Percentiles rank a stretch among this genome's conserved stretches.
phyloP scores from a whole-genome alignment of 2,797 vertebrate species.

The Onychomys torridus region DNA sequence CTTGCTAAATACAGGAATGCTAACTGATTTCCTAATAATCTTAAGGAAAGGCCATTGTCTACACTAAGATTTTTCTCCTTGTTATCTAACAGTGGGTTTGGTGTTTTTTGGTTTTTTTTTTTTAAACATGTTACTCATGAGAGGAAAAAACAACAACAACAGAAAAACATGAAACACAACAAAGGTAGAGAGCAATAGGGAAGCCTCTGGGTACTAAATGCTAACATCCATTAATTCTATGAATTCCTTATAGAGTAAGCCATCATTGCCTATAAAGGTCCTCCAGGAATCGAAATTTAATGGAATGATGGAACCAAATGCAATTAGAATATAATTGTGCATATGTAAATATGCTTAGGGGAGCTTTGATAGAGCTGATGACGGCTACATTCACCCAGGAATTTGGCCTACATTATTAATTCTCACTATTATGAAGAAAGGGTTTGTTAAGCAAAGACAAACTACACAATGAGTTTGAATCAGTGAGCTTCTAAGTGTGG shows the following conservation, averaged over 20 bases:
- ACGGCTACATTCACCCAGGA: conserved; percentile 58
- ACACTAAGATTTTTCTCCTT: neutral
- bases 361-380: conserved; percentile 55
- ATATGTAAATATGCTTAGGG: conserved; percentile 73
- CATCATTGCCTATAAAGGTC: conserved; percentile 42
- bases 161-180: neutral
- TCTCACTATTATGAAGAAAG: conserved; percentile 55
- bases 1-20: neutral
- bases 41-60: conserved; percentile 2
- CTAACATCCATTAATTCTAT: neutral
- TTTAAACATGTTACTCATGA: neutral
- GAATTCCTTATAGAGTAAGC: conserved; percentile 25
- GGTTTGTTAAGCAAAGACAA: conserved; percentile 75
- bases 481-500: conserved; percentile 41
- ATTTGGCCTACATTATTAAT: conserved; percentile 74
- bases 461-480: conserved; percentile 69
- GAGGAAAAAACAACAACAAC: conserved; percentile 6
- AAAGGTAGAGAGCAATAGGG: neutral
- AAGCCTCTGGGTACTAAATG: neutral
- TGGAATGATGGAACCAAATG: conserved; percentile 50
- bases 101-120: too few relatives aligned
- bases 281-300: conserved; percentile 67
- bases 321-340: conserved; percentile 78
- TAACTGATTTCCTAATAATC: neutral
- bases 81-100: neutral